These are phyloP conservation scores for Megalops atlanticus DNA, from an alignment of 2,113 vertebrate species.

Conservation along the genomic window DNA sequence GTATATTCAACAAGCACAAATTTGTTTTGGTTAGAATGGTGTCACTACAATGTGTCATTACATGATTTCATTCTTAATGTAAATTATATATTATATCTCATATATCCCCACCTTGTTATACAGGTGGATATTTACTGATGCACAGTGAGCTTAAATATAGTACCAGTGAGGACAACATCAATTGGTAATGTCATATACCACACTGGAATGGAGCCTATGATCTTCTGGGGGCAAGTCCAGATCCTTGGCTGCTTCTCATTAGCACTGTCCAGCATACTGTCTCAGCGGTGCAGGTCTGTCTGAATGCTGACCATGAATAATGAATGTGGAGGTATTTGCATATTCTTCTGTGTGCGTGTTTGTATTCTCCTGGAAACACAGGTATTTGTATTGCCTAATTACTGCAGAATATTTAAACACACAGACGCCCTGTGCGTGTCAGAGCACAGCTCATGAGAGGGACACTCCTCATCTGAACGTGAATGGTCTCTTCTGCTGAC, in stretches of 20 bases:
- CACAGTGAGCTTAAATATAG: too few species aligned
- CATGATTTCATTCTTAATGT: too few species aligned
- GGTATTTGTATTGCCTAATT: not conserved
- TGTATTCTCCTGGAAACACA: not conserved
- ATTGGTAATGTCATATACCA: not conserved
- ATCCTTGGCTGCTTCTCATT: not conserved
- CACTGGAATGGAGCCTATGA: not conserved
- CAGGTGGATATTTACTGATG: too few species aligned
- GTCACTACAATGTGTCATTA: too few species aligned
- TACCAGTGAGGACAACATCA: not conserved
- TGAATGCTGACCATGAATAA: not conserved
- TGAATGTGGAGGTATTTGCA: not conserved
- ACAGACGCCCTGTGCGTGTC: not conserved
- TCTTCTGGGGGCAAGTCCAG: not conserved
- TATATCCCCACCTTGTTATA: not conserved
- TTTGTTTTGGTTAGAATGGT: too few species aligned
- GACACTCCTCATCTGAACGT: not conserved
- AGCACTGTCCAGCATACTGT: not conserved
- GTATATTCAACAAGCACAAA: too few species aligned
- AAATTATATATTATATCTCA: not conserved
- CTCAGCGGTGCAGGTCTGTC: not conserved
- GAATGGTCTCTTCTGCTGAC: not conserved
- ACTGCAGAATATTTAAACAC: not conserved
- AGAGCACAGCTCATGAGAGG: too few species aligned
- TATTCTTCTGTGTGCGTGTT: not conserved